Conservation (phyloP, 2,888 invertebrate genomes). For the Thecophora atra region DNA sequence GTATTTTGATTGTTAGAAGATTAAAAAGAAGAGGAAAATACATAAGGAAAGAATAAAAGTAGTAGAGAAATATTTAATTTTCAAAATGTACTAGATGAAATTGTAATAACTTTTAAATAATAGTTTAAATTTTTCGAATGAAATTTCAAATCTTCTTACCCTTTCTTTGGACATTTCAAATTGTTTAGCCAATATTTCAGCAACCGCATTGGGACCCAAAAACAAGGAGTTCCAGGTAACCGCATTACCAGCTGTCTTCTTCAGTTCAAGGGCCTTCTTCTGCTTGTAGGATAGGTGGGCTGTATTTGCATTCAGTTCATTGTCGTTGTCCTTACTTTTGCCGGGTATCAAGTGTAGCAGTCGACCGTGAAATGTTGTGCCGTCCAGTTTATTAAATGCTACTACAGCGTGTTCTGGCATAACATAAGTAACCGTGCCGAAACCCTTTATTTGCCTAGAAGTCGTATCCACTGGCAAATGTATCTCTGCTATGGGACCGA, state of each 20-base stretch:
- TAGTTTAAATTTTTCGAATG: not conserved
- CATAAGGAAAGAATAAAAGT: no score
- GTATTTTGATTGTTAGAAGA: no score
- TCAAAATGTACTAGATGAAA: not conserved
- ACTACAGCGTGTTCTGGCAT: constrained; percentile 94
- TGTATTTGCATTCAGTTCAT: constrained; percentile 68
- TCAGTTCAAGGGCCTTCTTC: constrained; percentile 81
- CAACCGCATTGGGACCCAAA: constrained; percentile 91
- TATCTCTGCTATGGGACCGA: constrained; percentile 87
- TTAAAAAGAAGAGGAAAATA: no score
- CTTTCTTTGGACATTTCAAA: constrained; percentile 87
- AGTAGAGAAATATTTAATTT: no score
- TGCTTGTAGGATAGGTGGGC: constrained; percentile 81
- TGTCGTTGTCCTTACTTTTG: constrained; percentile 67
- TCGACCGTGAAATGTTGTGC: constrained; percentile 89
- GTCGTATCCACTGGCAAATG: constrained; percentile 86
- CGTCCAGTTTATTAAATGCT: constrained; percentile 89
- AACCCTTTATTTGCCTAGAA: constrained; percentile 85
- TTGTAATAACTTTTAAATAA: not conserved
- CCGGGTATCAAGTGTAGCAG: constrained; percentile 94
- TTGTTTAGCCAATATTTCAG: constrained; percentile 86
- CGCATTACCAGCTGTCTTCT: constrained; percentile 77
- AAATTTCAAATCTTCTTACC: constrained; percentile 63
- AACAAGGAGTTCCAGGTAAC: constrained; percentile 98
- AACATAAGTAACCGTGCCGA: constrained; percentile 90